phyloP scores from a whole-genome alignment of 2,797 vertebrate species.

The Xerus rutilus region DNA sequence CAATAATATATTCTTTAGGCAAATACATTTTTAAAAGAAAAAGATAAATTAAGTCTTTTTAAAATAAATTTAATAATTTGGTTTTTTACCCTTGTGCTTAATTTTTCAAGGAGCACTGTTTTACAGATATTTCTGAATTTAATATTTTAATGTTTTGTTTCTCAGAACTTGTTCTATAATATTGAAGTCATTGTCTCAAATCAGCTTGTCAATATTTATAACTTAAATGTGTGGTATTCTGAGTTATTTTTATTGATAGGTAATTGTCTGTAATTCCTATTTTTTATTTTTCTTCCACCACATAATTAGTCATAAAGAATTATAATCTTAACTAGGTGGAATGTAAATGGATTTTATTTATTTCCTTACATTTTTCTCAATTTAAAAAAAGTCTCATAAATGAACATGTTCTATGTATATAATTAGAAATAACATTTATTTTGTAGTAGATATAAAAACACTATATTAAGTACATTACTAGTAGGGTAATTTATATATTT shows the following conservation, averaged over 20 bases:
- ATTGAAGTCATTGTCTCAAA: neutral
- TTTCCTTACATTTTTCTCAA: constrained; percentile 17
- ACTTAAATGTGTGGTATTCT: neutral
- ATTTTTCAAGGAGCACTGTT: neutral
- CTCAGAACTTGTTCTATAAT: neutral
- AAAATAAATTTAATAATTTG: neutral
- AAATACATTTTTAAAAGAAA: neutral
- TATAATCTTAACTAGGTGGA: neutral
- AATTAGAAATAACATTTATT: constrained; percentile 1
- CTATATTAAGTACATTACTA: neutral
- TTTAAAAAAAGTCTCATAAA: neutral
- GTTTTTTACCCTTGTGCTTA: neutral
- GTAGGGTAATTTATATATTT: neutral
- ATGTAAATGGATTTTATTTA: neutral
- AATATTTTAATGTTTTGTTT: constrained; percentile 3
- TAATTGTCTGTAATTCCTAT: neutral
- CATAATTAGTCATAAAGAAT: neutral
- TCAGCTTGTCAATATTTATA: neutral
- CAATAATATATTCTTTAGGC: neutral
- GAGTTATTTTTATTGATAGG: neutral
- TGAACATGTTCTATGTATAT: neutral
- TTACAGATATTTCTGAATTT: neutral
- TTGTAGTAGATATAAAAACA: neutral
- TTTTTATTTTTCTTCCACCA: constrained; percentile 1
- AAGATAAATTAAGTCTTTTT: neutral